Evolutionary conservation across 2,113 vertebrate species (phyloP), one percentile per base, ranked within the genome.

Genomic region (Puma concolor): DNA sequence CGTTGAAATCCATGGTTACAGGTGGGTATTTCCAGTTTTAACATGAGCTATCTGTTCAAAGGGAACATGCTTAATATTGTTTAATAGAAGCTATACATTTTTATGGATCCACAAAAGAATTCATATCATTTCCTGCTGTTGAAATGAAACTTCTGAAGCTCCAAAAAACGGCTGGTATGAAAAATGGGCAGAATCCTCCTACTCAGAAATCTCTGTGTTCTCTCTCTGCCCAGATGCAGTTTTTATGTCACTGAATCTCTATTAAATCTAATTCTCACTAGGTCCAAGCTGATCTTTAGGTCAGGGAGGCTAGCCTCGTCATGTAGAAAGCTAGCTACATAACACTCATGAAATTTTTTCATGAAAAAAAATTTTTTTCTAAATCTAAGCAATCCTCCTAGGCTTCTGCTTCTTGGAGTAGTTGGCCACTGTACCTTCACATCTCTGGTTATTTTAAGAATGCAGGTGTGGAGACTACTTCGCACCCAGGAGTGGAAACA

Each of bases 11-110:
- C 80, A 9, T 85, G 23, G 36, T 77, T 94, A 74, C 41, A 95
- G 82, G 74, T 93, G 38, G 94, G 60, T 66, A 63, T 93, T 97
- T 95, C 52, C 82, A 77, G 36, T 64, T 88, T 95, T 94, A 67
- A 88, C 31, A 29, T 1, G 17, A 92, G 50, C 82, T 71, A 6
- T 86, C 57, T 97, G 31, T 91, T 98, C 92, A 97, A 96, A 97
- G 64, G 67, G 76, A 94, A 66, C 48, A 67, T 69, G 19, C 36
- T 90, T 88, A 93, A 67, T 81, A 88, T 91, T 71, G 77, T 94
- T 97, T 91, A 95, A 96, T 85, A 95, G 27, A 29, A 80, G 5
- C 64, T 91, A 67, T 92, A 72, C 52, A 63, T 72, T 92, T 91
- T 84, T 87, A 88, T 77, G 79, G 36, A 31, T 57, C 13, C 31